Conservation (phyloP, 2,797 vertebrate species). For the Coregonus sp. region DNA sequence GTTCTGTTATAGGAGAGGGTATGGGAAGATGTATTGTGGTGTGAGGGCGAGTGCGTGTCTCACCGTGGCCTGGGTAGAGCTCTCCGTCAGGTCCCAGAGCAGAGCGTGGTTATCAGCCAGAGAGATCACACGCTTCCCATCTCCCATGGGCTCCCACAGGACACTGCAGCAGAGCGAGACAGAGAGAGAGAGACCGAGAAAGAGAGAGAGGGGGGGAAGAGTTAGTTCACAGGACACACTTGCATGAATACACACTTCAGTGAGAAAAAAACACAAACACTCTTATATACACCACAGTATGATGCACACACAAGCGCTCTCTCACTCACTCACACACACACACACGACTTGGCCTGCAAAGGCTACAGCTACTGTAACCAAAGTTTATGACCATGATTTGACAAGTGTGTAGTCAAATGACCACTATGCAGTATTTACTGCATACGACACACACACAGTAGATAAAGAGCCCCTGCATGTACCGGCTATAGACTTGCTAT, state of each 20-base stretch:
- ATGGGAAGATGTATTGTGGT: constrained; percentile 18
- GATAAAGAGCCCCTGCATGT: not conserved
- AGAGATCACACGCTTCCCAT: constrained; percentile 89
- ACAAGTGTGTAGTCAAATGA: not conserved
- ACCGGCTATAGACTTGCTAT: not conserved
- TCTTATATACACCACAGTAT: too few species aligned
- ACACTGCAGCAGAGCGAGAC: constrained; percentile 74
- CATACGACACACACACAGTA: not conserved
- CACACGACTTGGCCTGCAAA: too few species aligned
- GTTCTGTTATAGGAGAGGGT: not conserved
- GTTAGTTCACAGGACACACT: not conserved
- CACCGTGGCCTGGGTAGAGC: constrained; percentile 87
- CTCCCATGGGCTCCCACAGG: constrained; percentile 94
- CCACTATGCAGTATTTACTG: not conserved
- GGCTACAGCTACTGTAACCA: too few species aligned
- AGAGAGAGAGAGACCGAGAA: not conserved
- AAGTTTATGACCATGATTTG: too few species aligned
- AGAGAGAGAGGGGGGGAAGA: too few species aligned
- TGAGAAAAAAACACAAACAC: too few species aligned
- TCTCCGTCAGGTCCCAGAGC: constrained; percentile 95
- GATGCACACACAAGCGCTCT: not conserved
- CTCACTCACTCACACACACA: not conserved
- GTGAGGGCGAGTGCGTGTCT: constrained; percentile 53
- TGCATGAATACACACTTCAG: not conserved
- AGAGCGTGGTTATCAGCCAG: constrained; percentile 91